Evolutionary conservation across 2,797 vertebrate species (phyloP), one percentile per base, ranked within the genome.

Genomic region (Periophthalmus magnuspinnatus): DNA sequence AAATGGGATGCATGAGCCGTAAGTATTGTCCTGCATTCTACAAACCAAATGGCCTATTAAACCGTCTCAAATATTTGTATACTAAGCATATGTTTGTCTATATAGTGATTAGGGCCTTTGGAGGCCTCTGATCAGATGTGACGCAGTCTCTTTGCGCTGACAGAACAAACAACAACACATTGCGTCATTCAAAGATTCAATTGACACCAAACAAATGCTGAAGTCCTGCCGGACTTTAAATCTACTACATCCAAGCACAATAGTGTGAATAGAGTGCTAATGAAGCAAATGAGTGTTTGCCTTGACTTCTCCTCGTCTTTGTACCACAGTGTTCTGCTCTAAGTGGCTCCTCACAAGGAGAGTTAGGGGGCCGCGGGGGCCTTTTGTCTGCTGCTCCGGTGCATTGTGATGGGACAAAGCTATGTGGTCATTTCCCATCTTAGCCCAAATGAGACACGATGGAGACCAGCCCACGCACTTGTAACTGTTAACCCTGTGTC

Each of bases 341-440:
- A 83, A 87, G 83, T 89, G 87, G 67, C 84, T 85, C 84, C 81
- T 81, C 65, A 67, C 75, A 78, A 83, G 75, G 82, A 63, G n/a
- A 19, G 69, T 11, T 79, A 84, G 81, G 78, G 81, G 83, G 69
- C 82, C 62, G 13, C 63, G 7, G 74, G 80, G 75, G 75, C 82
- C 22, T 88, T 83, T 88, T 84, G 77, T 83, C 71, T 69, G 69
- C 67, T 66, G 65, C 3, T 86, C 86, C 89, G 87, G 85, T 84
- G 77, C 67, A 80, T 88, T 84, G 82, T 88, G 70, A 72, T 55
- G 2, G 33, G 59, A 80, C 75, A 84, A 82, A 82, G 74, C 75
- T 55, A 48, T 69, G 75, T 65, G 73, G 72, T 71, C 82, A 80
- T 81, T 89, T 85, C 76, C 84, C 83, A 75, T 75, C 77, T 57